Evolutionary conservation across 2,797 vertebrate species (phyloP).

Genomic region (Hydrocynus forskahlii): DNA sequence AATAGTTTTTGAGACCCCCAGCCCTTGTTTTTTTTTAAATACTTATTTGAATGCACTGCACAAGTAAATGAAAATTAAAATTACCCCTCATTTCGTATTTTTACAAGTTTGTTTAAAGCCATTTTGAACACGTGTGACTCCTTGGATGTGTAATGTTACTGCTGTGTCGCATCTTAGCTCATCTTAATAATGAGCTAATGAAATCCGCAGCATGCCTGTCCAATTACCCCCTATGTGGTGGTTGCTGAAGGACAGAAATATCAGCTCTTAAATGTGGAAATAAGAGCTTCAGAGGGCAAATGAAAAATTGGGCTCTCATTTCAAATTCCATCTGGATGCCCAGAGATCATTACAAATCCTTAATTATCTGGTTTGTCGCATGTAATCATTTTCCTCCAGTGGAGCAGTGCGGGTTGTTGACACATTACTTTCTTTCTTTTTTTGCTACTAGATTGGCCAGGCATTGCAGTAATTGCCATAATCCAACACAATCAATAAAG

Average conservation of each 20-base stretch:
- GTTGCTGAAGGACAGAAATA: conserved; percentile 34
- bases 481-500: conserved; percentile 34
- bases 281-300: conserved; percentile 41
- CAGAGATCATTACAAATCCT: conserved; percentile 52
- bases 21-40: too few relatives aligned
- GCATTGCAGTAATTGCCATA: conserved; percentile 47
- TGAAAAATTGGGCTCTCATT: conserved; percentile 45
- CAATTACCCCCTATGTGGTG: conserved; percentile 40
- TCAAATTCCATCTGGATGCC: conserved; percentile 52
- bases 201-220: conserved; percentile 37
- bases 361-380: conserved; percentile 48
- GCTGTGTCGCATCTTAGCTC: conserved; percentile 13
- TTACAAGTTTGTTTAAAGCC: background rate
- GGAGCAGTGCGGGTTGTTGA: conserved; percentile 38
- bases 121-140: background rate
- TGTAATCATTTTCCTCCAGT: conserved; percentile 44
- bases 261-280: conserved; percentile 43
- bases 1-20: too few relatives aligned
- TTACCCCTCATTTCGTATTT: background rate
- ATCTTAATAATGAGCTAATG: conserved; percentile 35
- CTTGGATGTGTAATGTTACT: conserved; percentile 35
- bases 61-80: background rate
- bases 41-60: background rate
- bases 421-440: conserved; percentile 35
- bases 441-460: conserved; percentile 31